Base-by-base conservation (phyloP, 2,888 invertebrate genomes). In the Drosophila neotestacea region DNA sequence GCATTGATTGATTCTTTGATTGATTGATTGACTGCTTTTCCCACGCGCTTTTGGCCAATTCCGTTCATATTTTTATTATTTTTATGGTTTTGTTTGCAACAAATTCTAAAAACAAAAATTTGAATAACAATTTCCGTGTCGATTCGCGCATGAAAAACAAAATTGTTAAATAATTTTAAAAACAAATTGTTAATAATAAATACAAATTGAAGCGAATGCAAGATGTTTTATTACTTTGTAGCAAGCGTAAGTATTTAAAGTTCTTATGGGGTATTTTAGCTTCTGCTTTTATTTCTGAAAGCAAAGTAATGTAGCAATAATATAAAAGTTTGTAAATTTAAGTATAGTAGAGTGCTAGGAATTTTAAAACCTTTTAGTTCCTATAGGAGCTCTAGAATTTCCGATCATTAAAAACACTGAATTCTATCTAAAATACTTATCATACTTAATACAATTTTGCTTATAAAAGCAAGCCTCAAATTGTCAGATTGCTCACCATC, bases 111-210 rank as follows among this genome's bases (percentile, higher is more conserved):
- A 75, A 55, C 50, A 63, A 73, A 69, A 62, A 67, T 85, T 82
- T 79, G 59, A 76, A 76, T 81, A 85, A 76, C 85, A 75, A 69
- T 77, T 80, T 79, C 67, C 65, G 66, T 74, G 81, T 83, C 68
- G 63, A 81, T 77, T 68, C 39, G 72, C 70, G 79, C 71, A 73
- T 69, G 67, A 73, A 66, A 75, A 84, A 78, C 85, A 79, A 89
- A 85, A 85, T 89, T 85, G 85, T 85, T 85, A 85, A 85, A 89
- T 85, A 85, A 89, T 85, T 85, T 85, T 87, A 85, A 89, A 70
- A 76, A 73, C 42, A 75, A 75, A 81, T 79, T 88, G 85, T 88
- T 87, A 89, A 88, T 88, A 85, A 89, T 50, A 79, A 62, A 77
- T 59, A 84, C 64, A 72, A 89, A 85, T 87, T 87, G 71, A 84